Percentiles rank a stretch among this genome's conserved stretches.
Conservation (phyloP, 2,113 vertebrate genomes). For the Mesitornis unicolor region DNA sequence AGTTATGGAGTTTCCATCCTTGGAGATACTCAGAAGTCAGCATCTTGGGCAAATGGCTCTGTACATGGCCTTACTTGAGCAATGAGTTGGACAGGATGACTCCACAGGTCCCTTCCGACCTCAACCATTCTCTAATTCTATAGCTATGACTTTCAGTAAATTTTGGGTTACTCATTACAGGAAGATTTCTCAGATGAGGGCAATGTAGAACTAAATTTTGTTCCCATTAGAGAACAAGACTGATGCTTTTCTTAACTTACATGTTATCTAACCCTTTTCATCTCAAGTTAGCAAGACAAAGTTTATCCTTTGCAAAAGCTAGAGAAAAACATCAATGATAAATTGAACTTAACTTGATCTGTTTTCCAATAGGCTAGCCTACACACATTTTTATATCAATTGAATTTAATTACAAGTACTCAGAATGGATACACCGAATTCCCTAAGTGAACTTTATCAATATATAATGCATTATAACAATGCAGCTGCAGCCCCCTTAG, state of each 20-base stretch:
- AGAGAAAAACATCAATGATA: neutral
- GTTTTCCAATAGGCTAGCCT: neutral
- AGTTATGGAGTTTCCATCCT: neutral
- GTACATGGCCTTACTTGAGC: neutral
- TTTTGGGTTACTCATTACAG: neutral
- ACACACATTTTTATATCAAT: neutral
- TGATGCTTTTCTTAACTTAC: neutral
- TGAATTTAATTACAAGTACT: neutral
- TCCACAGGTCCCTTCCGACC: neutral
- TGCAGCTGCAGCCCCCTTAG: neutral
- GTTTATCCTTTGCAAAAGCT: neutral
- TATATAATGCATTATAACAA: neutral
- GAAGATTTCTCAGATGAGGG: neutral
- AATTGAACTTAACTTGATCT: neutral
- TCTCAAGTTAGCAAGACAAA: neutral
- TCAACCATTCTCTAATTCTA: neutral
- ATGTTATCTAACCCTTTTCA: neutral
- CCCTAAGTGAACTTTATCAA: neutral
- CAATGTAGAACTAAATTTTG: neutral
- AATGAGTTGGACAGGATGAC: neutral
- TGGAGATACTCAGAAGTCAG: neutral
- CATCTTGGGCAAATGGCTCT: neutral
- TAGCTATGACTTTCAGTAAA: neutral
- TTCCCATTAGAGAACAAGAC: neutral
- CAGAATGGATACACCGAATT: neutral